Base-by-base conservation (phyloP, 2,888 invertebrate genomes). In the Agrotis segetum region DNA sequence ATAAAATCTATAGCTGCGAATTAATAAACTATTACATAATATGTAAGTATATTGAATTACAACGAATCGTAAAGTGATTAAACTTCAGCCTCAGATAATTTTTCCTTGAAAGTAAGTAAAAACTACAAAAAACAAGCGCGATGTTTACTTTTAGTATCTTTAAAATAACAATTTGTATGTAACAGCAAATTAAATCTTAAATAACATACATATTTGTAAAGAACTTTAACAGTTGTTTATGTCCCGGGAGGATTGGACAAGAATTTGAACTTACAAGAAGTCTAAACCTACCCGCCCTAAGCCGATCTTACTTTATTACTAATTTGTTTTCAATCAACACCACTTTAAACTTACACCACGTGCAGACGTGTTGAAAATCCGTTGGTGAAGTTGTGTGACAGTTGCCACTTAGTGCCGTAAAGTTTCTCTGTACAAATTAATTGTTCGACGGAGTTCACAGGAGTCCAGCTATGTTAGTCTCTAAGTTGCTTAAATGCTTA, bases 391-490 rank as follows among this genome's bases (percentile, higher is more conserved):
- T 50, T 29, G 11, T 60, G 63, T 13, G 52, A 55, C 19, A 60
- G 60, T 56, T 50, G 50, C 47, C 40, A 75, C 14, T 16, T 29
- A 44, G 5, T 13, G 7, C 46, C 40, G 47, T 40, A 49, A 40
- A 52, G 16, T 74, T 46, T 40, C 9, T 17, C 46, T 6, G 29
- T 46, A 60, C 46, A 56, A 56, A 55, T 47, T n/a, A 59, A 55
- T 55, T 74, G 46, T 69, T 40, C 52, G 3, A 46, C 46, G 24
- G 16, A 75, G 21, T 61, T 62, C 50, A 44, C 24, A 50, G 21
- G 29, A 34, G 49, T 44, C 52, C 14, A 60, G 40, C 19, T 19
- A 55, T 50, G 44, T 40, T 40, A 40, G 40, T 40, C 40, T 11
- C 34, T 34, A 34, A 7, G 34, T 34, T n/a, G n/a, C n/a, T n/a